Base-by-base conservation (phyloP, 1,140 invertebrate genomes). In the Rhynchophorus ferrugineus region DNA sequence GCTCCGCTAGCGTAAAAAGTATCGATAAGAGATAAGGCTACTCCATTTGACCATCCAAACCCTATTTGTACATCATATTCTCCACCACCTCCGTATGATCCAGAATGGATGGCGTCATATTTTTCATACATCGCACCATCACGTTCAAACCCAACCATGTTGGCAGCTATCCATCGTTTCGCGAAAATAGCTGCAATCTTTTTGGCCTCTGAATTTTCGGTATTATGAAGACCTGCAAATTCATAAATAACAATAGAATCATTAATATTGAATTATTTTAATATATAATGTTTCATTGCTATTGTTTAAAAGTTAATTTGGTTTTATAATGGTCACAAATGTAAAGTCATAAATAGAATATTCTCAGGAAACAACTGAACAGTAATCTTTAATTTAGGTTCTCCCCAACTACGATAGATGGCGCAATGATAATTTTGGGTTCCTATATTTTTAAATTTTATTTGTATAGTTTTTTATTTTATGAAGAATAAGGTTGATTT, bases 41-140 rank as follows among this genome's bases (percentile, higher is more conserved):
- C 84, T 2, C 92, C 93, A 69, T 96, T 96, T 0, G 88, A 88
- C 93, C 93, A 97, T 2, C 92, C 93, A 66, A 97, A 97, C 11
- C 94, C 94, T 13, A 78, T 76, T 67, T 95, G 90, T 0, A 92
- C 85, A 0, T 71, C 72, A 66, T 96, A 96, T 70, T 97, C 94
- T 0, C 93, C 93, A 0, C 92, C 92, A 3, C 83, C 81, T 0
- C 92, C 93, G 24, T 80, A 78, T 17, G 76, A 71, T 3, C 89
- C 90, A 0, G 81, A 76, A 35, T 75, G 62, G 21, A 76, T 68
- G 0, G 83, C 85, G 62, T 85, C 81, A 60, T 95, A 95, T 81
- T 97, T 94, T 71, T 94, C 91, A 72, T 83, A 94, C 87, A 95
- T 90, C 36, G 75, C 69, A 16, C 43, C 44, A 5, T 22, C 49